A percentile compares a stretch with the other conserved stretches of the same genome.
phyloP scores from a whole-genome alignment of 2,113 vertebrate genomes.

The Microtus oregoni region DNA sequence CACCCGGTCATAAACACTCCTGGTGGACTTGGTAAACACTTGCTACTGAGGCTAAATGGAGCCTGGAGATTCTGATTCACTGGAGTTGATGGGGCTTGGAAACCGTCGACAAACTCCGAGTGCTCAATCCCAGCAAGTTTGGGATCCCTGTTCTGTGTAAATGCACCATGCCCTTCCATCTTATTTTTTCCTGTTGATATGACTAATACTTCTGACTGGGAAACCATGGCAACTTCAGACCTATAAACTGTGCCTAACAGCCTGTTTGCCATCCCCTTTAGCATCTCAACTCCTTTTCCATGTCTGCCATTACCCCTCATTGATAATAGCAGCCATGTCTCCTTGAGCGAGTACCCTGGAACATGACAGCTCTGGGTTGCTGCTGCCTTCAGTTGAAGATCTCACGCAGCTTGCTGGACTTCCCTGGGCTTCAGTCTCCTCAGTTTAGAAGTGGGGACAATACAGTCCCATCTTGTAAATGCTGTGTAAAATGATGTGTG shows the following conservation, averaged over 20 bases:
- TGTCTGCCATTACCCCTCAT: neutral
- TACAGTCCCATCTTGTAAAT: neutral
- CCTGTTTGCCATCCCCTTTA: neutral
- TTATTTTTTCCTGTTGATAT: neutral
- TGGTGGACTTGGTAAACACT: neutral
- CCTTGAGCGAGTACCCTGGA: neutral
- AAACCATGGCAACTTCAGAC: neutral
- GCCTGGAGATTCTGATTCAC: neutral
- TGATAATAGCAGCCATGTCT: neutral
- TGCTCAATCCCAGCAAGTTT: neutral
- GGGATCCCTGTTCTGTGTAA: neutral
- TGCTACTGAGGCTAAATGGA: neutral
- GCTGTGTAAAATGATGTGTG: neutral
- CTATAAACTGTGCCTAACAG: neutral
- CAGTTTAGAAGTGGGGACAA: neutral
- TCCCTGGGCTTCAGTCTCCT: conserved; percentile 16
- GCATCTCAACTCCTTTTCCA: neutral
- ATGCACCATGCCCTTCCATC: neutral
- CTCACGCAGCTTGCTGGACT: neutral
- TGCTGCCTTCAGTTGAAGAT: neutral
- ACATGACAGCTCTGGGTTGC: neutral
- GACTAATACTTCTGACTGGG: neutral
- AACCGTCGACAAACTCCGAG: neutral
- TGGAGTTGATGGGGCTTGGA: neutral
- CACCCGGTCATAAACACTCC: neutral